Evolutionary conservation across 2,113 vertebrate species (phyloP), one percentile per base, ranked within the genome.

Genomic region (Pelecanoides urinatrix): DNA sequence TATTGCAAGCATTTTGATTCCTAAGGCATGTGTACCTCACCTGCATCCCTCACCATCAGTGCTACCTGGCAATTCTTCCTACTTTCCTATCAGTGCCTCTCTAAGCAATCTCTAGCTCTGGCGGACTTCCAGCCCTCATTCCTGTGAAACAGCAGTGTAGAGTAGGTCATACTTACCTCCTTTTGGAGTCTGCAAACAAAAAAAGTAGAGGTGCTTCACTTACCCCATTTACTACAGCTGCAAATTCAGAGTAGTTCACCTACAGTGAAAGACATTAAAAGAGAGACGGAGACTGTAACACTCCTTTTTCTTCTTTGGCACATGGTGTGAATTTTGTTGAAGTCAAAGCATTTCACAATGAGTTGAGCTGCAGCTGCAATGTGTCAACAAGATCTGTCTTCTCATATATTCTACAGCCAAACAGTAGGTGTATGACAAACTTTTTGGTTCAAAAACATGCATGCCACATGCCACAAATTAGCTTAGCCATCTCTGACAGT

Each of bases 341-440:
- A 96, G 73, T 97, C 93, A 95, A 97, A 97, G 86, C 66, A 86
- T 95, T 96, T 97, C 92, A 94, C 96, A 96, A 93, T 68, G 40
- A 97, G 45, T 70, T 95, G 86, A 95, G 80, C 70, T 96, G 90
- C 97, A 95, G 95, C 93, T 87, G 84, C 3, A 5, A 95, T 79
- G 16, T 96, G 96, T 97, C 97, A 98, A 96, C 86, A 94, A 95
- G 94, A 94, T 96, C 93, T 93, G 86, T 96, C 88, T 95, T 94
- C 92, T 86, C 50, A 40, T 96, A 66, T 12, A 82, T 96, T 83
- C 93, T 93, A 47, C 81, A 96, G 97, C 96, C 96, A 98, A 98
- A 80, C 77, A 86, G 95, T 94, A 98, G 97, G 96, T 94, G 76
- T 92, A 71, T 79, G 86, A 82, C 56, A 93, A 95, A 95, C 4